phyloP scores from a whole-genome alignment of 2,113 vertebrate genomes.

The Embiotoca jacksoni region DNA sequence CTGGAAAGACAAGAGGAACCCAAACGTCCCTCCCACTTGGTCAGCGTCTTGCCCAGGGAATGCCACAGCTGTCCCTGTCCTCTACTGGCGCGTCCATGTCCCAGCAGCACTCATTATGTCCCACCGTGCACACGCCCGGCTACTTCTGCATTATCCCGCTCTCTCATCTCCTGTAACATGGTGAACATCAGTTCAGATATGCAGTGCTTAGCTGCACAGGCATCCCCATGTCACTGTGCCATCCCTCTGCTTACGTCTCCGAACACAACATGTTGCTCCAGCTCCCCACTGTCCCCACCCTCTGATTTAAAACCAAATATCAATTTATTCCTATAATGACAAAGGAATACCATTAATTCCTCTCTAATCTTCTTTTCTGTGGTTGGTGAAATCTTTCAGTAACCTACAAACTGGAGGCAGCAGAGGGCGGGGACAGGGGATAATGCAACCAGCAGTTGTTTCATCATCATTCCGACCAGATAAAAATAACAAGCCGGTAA shows the following conservation, averaged over 20 bases:
- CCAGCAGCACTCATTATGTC: slow-evolving; percentile 60
- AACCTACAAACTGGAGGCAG: slow-evolving; percentile 84
- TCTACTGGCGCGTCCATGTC: slow-evolving; percentile 66
- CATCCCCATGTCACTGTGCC: slow-evolving; percentile 64
- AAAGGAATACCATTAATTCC: slow-evolving; percentile 88
- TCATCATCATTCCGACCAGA: slow-evolving; percentile 72
- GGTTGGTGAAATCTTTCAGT: slow-evolving; percentile 86
- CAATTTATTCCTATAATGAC: slow-evolving; percentile 87
- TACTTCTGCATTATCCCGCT: slow-evolving; percentile 41
- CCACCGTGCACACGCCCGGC: slow-evolving; percentile 13
- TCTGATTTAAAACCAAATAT: slow-evolving; percentile 84
- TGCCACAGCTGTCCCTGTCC: slow-evolving; percentile 56
- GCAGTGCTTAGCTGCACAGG: slow-evolving; percentile 54
- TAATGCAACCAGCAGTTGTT: slow-evolving; percentile 70
- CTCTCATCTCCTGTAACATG: slow-evolving; percentile 60
- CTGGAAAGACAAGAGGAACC: slow-evolving; percentile 65
- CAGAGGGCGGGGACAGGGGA: slow-evolving; percentile 60
- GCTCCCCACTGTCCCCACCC: slow-evolving; percentile 67
- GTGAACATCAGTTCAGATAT: slow-evolving; percentile 54
- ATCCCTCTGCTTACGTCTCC: slow-evolving; percentile 65
- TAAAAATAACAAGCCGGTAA: slow-evolving; percentile 71
- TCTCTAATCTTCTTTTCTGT: slow-evolving; percentile 87
- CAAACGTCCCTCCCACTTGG: slow-evolving; percentile 54
- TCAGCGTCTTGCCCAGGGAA: slow-evolving; percentile 61
- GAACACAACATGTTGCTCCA: slow-evolving; percentile 67